phyloP scores from a whole-genome alignment of 2,797 vertebrate species.

The Cyclopterus lumpus region DNA sequence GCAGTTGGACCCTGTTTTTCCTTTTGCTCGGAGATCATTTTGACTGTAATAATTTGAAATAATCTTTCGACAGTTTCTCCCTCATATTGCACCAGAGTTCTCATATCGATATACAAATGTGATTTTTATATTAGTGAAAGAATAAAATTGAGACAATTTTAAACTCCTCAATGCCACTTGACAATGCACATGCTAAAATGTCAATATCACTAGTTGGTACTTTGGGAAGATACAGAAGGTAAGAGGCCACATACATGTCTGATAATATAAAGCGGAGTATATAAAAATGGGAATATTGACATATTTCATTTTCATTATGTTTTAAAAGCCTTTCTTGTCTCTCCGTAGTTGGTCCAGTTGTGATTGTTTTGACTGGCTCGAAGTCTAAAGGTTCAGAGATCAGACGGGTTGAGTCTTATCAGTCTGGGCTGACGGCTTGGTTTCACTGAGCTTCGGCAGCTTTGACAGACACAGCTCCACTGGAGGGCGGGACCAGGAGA shows the following conservation, averaged over 20 bases:
- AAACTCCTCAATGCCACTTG: no score
- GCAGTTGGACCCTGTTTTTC: no score
- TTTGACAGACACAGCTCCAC: constrained; percentile 35
- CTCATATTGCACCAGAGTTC: background rate
- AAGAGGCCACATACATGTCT: background rate
- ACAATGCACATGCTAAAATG: background rate
- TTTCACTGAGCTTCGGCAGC: constrained; percentile 56
- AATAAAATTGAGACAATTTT: background rate
- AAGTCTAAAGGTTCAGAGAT: constrained; percentile 68
- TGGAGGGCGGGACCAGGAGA: constrained; percentile 6
- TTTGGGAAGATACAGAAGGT: background rate
- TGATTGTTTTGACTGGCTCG: constrained; percentile 63
- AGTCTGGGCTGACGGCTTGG: constrained; percentile 57
- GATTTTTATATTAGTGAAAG: background rate
- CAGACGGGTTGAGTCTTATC: constrained; percentile 70
- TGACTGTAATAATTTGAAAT: background rate
- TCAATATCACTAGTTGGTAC: background rate
- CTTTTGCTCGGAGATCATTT: background rate
- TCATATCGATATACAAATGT: background rate
- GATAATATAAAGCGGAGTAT: background rate
- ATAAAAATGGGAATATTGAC: background rate
- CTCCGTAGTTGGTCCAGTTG: constrained; percentile 10
- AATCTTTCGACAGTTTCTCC: background rate
- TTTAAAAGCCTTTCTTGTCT: background rate
- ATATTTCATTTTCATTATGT: background rate